phyloP scores from a whole-genome alignment of 2,888 invertebrate genomes.

The Monopis laevigella region DNA sequence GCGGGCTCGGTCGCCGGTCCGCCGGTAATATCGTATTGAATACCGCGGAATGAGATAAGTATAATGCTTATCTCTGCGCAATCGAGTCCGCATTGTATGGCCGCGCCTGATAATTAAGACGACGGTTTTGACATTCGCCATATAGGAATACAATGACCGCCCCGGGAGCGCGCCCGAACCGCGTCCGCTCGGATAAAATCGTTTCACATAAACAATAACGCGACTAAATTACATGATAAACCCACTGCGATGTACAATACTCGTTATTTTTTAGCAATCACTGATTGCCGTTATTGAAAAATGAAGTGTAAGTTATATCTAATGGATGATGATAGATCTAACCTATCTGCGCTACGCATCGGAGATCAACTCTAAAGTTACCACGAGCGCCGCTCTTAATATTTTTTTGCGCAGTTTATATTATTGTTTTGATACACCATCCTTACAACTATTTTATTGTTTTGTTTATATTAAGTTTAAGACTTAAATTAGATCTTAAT shows the following conservation, averaged over 20 bases:
- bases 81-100: slow-evolving; percentile 63
- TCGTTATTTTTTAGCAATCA: slow-evolving; percentile 57
- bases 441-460: no score
- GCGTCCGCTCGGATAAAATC: slow-evolving; percentile 51
- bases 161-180: slow-evolving; percentile 48
- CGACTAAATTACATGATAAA: slow-evolving; percentile 55
- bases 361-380: no score
- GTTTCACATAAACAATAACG: slow-evolving; percentile 60
- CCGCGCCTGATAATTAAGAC: slow-evolving; percentile 66
- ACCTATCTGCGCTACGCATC: no score
- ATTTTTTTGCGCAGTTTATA: no score
- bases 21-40: slow-evolving; percentile 46
- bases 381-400: no score
- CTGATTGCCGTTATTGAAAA: slow-evolving; percentile 33
- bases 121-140: slow-evolving; percentile 67
- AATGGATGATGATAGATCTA: no score
- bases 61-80: slow-evolving; percentile 59
- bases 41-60: slow-evolving; percentile 42
- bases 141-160: slow-evolving; percentile 67
- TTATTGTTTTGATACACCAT: no score
- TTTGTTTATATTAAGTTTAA: no score
- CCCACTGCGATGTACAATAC: slow-evolving; percentile 58
- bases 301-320: no score
- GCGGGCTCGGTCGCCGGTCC: slow-evolving; percentile 24
- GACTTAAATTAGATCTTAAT: no score